phyloP scores from a whole-genome alignment of 1,140 invertebrate genomes.

The Coenobita brevimanus region DNA sequence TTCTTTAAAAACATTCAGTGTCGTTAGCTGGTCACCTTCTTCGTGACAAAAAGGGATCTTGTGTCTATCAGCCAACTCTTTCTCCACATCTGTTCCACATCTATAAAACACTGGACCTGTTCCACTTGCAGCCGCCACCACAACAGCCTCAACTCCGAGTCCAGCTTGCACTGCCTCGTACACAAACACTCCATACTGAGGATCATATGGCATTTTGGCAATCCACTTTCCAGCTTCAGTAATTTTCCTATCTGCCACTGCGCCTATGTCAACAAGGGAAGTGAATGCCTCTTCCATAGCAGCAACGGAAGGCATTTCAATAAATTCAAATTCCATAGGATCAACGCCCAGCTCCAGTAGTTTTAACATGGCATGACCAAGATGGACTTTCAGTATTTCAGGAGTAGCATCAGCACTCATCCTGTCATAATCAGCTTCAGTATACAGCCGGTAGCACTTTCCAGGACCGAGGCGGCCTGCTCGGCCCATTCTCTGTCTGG shows the following conservation, averaged over 20 bases:
- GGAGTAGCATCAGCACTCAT: background rate
- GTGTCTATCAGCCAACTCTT: slow-evolving; percentile 27
- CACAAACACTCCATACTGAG: slow-evolving; percentile 29
- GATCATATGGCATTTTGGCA: slow-evolving; percentile 43
- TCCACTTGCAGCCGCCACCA: slow-evolving; percentile 27
- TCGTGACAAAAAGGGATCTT: slow-evolving; percentile 37
- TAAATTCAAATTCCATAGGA: slow-evolving; percentile 30
- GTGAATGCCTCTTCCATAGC: slow-evolving; percentile 10
- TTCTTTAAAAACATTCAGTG: slow-evolving; percentile 14
- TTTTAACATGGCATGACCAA: background rate
- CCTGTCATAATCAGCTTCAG: slow-evolving; percentile 16
- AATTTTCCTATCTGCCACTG: slow-evolving; percentile 6
- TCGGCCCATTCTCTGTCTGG: background rate
- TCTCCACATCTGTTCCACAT: slow-evolving; percentile 10
- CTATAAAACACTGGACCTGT: slow-evolving; percentile 26
- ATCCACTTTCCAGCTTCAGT: slow-evolving; percentile 31
- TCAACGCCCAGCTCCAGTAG: background rate
- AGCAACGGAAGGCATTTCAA: background rate
- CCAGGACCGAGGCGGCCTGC: background rate
- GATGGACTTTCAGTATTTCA: background rate
- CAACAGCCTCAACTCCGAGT: slow-evolving; percentile 18
- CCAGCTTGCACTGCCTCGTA: slow-evolving; percentile 20
- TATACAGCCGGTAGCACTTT: background rate
- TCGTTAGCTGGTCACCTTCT: slow-evolving; percentile 35
- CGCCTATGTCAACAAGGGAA: slow-evolving; percentile 4